Evolutionary conservation across 2,888 invertebrate genomes (phyloP).

Genomic region (Drosophila longiperda): DNA sequence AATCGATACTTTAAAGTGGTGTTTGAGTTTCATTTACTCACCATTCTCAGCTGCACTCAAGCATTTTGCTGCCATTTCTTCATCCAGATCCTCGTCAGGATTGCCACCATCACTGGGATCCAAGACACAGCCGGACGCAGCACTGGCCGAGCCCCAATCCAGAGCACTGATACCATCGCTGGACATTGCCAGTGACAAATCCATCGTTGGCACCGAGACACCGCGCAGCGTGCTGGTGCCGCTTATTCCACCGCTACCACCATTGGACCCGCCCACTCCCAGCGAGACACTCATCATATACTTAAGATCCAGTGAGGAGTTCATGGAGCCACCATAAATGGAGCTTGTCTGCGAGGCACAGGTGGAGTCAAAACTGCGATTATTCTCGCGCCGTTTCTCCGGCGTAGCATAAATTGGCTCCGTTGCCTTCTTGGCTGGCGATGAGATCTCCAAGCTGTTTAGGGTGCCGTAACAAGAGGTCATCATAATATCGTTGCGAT

Average conservation of each 20-base stretch:
- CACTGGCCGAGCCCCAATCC: conserved; percentile 69
- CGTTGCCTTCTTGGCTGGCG: conserved; percentile 43
- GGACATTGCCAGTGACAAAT: conserved; percentile 69
- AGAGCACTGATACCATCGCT: conserved; percentile 67
- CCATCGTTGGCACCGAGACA: conserved; percentile 76
- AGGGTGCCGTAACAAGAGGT: conserved; percentile 84
- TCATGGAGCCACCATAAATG: conserved; percentile 82
- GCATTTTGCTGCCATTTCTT: conserved; percentile 80
- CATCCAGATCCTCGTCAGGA: conserved; percentile 82
- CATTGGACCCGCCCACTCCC: conserved; percentile 35
- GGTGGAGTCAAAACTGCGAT: conserved; percentile 82
- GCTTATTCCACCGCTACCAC: conserved; percentile 50
- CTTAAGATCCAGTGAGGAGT: conserved; percentile 79
- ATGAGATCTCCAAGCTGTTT: conserved; percentile 73
- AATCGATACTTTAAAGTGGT: neutral
- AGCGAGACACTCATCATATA: conserved; percentile 73
- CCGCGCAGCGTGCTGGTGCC: conserved; percentile 64
- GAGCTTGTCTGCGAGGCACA: conserved; percentile 83
- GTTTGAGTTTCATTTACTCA: conserved; percentile 59
- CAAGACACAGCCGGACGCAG: conserved; percentile 55
- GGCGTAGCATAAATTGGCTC: conserved; percentile 82
- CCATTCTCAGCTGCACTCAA: conserved; percentile 82
- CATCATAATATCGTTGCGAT: conserved; percentile 84
- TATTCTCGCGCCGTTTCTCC: conserved; percentile 81
- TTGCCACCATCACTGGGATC: conserved; percentile 63